A percentile compares a stretch with the other conserved stretches of the same genome.
Evolutionary conservation across 2,113 vertebrate genomes (phyloP).

Genomic region (Mormyrus lacerda): DNA sequence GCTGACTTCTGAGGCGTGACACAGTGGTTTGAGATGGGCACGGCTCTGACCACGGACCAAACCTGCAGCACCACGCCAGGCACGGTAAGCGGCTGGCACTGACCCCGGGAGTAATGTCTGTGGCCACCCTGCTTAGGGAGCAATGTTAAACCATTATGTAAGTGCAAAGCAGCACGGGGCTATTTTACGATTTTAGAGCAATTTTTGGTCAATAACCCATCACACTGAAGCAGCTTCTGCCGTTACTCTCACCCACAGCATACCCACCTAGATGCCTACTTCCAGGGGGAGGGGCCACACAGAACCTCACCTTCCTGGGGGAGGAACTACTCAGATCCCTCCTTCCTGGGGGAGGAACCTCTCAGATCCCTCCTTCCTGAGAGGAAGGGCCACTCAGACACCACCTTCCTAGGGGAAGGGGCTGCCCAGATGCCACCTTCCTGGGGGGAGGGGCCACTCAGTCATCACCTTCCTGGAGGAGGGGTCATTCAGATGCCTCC

Average conservation of each 20-base stretch:
- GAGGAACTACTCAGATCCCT: too few relatives aligned
- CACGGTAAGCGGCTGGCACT: too few relatives aligned
- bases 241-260: background rate
- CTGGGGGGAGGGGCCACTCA: too few relatives aligned
- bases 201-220: background rate
- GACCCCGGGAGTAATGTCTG: background rate
- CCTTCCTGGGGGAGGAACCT: too few relatives aligned
- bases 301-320: too few relatives aligned
- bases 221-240: background rate
- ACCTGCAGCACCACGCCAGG: too few relatives aligned
- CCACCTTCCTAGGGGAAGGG: too few relatives aligned
- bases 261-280: background rate
- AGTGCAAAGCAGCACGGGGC: background rate
- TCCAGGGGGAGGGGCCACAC: background rate
- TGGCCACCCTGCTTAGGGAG: background rate
- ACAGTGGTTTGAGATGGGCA: background rate
- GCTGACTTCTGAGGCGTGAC: background rate
- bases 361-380: too few relatives aligned
- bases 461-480: background rate
- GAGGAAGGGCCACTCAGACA: too few relatives aligned
- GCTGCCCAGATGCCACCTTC: background rate
- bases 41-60: background rate
- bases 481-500: too few relatives aligned
- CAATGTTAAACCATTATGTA: background rate
- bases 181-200: background rate